Evolutionary conservation across 1,140 invertebrate species (phyloP), one percentile per base, ranked within the genome.

Genomic region (Panonychus citri): DNA sequence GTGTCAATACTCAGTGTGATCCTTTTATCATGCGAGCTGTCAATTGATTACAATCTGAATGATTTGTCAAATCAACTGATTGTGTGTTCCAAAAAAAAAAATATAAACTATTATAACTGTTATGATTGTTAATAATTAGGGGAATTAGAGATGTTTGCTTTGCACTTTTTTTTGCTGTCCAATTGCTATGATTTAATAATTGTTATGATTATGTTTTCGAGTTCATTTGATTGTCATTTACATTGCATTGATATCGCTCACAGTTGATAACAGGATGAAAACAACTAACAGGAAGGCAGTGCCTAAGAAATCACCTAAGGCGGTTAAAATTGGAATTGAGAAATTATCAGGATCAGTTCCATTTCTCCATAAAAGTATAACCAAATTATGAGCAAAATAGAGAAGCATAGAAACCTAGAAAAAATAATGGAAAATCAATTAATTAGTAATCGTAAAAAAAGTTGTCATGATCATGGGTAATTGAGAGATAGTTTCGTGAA

Each of bases 271-370:
- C 15, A 30, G 17, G 17, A 51, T 27, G n/a, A 27, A 51, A 27
- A 24, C 49, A 51, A 51, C 10, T 2, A 27, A 27, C 1, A 51
- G 26, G n/a, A 51, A 51, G 27, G 28, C 49, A 27, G 49, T 28
- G 24, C 91, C 91, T 1, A 89, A 71, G 2, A 97, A 75, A 71
- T 97, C 91, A 19, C 90, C 91, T 1, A 95, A 65, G 3, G 89
- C 85, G 4, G 90, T 96, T 51, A 95, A 73, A 69, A 91, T 91
- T 3, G 90, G 77, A 61, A 96, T 67, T 3, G 63, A 64, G 10
- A 60, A 60, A 59, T 74, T 74, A 62, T 75, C 74, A 12, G 74
- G 74, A 61, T 76, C 74, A 24, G 71, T 66, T 13, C 70, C 68
- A 1, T 59, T 49, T 13, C 61, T 51, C 73, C 73, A 74, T 30